These are phyloP conservation scores for Rattus rattus DNA, from an alignment of 2,113 vertebrate genomes.

Conservation along the genomic window DNA sequence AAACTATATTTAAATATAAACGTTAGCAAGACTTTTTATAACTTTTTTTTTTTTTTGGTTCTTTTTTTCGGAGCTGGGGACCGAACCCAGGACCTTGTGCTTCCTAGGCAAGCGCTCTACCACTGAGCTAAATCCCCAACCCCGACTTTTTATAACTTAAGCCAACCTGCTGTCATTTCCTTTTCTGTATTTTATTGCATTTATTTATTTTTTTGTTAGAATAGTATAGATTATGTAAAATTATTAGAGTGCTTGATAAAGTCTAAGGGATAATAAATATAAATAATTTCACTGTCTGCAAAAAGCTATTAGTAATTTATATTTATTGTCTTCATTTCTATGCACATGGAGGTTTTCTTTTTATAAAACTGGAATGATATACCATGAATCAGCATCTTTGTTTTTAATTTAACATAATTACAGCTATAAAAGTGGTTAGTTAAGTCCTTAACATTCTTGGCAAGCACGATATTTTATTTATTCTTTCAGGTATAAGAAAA, in stretches of 20 bases:
- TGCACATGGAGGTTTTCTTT: neutral
- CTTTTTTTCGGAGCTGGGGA: too few relatives aligned
- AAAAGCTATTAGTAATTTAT: neutral
- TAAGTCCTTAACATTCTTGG: neutral
- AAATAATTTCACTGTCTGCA: neutral
- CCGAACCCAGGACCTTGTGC: too few relatives aligned
- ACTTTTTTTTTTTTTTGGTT: too few relatives aligned
- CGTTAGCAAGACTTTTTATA: neutral
- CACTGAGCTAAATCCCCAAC: too few relatives aligned
- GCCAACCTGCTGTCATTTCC: neutral
- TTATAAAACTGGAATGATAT: neutral
- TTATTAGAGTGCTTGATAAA: neutral
- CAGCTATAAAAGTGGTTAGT: slow-evolving; percentile 3
- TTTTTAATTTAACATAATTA: neutral
- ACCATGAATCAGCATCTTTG: neutral
- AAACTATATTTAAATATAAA: neutral
- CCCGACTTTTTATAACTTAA: slow-evolving; percentile 2
- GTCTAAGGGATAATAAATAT: neutral
- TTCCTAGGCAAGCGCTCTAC: too few relatives aligned
- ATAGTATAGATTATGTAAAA: neutral
- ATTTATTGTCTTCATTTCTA: neutral
- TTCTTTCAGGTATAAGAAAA: neutral
- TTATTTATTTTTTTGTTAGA: neutral
- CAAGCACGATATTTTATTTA: neutral
- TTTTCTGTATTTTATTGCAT: neutral